Evolutionary conservation across 1,140 invertebrate genomes (phyloP), one percentile per base, ranked within the genome.

Genomic region (Bombus ignitus): DNA sequence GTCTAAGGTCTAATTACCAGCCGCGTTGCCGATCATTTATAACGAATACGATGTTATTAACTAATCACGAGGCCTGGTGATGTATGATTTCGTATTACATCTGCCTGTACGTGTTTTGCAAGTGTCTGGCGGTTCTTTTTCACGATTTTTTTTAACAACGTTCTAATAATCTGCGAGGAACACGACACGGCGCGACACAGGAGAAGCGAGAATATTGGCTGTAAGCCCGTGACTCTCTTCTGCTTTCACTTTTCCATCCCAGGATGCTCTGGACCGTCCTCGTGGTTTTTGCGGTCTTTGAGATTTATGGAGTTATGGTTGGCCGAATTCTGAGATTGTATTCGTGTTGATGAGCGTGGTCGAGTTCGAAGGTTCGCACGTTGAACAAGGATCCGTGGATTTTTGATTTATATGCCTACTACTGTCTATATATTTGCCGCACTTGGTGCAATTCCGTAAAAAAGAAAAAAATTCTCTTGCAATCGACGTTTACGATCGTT

Each of bases 221-320:
- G 15, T 18, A 53, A 53, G 47, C 15, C 18, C 47, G 47, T 22
- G 18, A 53, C 18, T 68, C n/a, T 18, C 35, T 70, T 57, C 44
- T 35, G 70, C 68, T 85, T 85, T 85, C 77, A 85, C 76, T 73
- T 85, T 80, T 66, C 37, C 72, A 47, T 42, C 22, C 18, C 2
- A 1, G 25, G 3, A 6, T 32, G n/a, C 8, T 37, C 3, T 37
- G 25, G 32, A 13, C 42, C 74, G 28, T 37, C n/a, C 28, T 59
- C 32, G 37, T 42, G 6, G 37, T 5, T 62, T 35, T 44, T 25
- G 68, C 18, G 47, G 62, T 35, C 9, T n/a, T n/a, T 12, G n/a
- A 25, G 77, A 66, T 68, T 80, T 68, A 80, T 22, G 65, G 5
- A 25, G 44, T 37, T 18, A 1, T 35, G 32, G 15, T 18, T 9